Evolutionary conservation across 2,797 vertebrate genomes (phyloP), one percentile per base, ranked within the genome.

Genomic region (Galago senegalensis): DNA sequence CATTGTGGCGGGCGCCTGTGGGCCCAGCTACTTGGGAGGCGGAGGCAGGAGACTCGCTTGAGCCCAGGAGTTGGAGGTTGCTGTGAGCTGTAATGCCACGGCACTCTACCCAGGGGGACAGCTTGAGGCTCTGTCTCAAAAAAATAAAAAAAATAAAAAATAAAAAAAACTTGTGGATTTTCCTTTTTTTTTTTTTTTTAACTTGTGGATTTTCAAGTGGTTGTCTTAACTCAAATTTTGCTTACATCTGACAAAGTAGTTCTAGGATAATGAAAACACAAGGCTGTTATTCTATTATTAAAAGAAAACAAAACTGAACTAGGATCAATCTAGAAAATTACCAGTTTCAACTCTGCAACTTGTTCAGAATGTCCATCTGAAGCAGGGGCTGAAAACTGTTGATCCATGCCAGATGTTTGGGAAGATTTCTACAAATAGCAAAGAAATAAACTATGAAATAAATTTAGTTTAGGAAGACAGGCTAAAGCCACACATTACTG

Each of bases 271-370:
- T 75, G 31, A 34, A 77, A 87, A 16, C 46, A 8, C 0, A 83
- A 14, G 60, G 16, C 18, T 31, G 16, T 67, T 69, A 92, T 3
- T 89, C 27, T 53, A 77, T 20, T 76, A 85, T 65, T 65, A 84
- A 89, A 89, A 92, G 63, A 67, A 67, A 56, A 56, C 56, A 56
- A 56, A 67, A 67, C 7, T 67, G 63, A 94, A 92, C 9, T 34
- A 61, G n/a, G 18, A 34, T 79, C 34, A 93, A 94, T 7, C 2
- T 65, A 31, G 82, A 72, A 96, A 91, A n/a, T 92, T 97, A 99
- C 99, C 99, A 99, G 99, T 70, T 99, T 98, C 72, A 99, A 98
- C 67, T 99, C 99, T 77, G 96, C 70, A 43, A 25, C 97, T 97
- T 98, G 97, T 86, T 99, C 99, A 84, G 99, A 95, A 92, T 97